Evolutionary conservation across 2,797 vertebrate species (phyloP), one percentile per base, ranked within the genome.

Genomic region (Decapterus maruadsi): DNA sequence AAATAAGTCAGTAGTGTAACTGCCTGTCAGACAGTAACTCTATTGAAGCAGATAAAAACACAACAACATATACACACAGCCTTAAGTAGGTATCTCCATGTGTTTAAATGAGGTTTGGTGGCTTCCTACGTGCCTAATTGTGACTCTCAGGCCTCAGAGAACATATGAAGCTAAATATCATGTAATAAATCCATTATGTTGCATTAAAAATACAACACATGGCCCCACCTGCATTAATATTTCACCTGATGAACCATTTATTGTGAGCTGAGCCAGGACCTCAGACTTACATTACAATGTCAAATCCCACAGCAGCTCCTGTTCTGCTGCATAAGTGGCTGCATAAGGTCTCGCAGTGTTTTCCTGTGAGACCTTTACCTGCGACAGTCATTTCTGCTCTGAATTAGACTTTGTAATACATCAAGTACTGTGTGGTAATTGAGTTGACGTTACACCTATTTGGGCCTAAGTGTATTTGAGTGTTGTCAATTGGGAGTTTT

Each of bases 191-290:
- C 82, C 75, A 90, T 92, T 87, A 87, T 65, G 68, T 82, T 69
- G 42, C 86, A 92, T 91, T 89, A 89, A 87, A 85, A 86, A 90
- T 91, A 87, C 82, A 91, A 83, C 71, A 71, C 87, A 76, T 79
- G 61, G 72, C 77, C 82, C 71, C 45, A 61, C 72, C 77, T 72
- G 4, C 87, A 92, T 92, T 75, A 93, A 92, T 92, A 93, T 93
- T 94, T 92, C 72, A 93, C 86, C 83, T 68, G 77, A 80, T 45
- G 63, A 80, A 64, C 80, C 82, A 86, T 90, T 92, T 90, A 90
- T 87, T 88, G 68, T 80, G 83, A 87, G 83, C 50, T 59, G 50
- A 84, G 73, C 53, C 17, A 19, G 62, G 77, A 65, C 67, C 45
- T 68, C 57, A 75, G 83, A 80, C 82, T 63, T 72, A 53, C 72